phyloP scores from a whole-genome alignment of 1,140 invertebrate genomes.

The Macrocentrus cingulum region DNA sequence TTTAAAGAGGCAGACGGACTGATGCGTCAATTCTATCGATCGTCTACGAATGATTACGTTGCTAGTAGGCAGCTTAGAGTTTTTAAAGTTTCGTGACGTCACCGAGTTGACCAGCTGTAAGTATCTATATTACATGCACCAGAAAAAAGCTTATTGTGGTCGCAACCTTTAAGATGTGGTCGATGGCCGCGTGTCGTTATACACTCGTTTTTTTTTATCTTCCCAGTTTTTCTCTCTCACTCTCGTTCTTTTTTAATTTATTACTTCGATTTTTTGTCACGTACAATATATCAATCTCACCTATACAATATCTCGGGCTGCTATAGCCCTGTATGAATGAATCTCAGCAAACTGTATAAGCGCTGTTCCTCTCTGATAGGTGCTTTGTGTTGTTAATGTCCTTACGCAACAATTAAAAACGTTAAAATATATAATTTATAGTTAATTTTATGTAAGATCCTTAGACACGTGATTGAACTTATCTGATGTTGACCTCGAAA shows the following conservation, averaged over 20 bases:
- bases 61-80: constrained; percentile 6
- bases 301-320: not conserved
- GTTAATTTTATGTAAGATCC: no score
- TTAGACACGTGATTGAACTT: no score
- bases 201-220: constrained; percentile 39
- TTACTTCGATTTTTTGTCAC: constrained; percentile 12
- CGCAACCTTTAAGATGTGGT: constrained; percentile 46
- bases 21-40: constrained; percentile 22
- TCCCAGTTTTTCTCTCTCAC: constrained; percentile 24
- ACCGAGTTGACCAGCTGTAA: constrained; percentile 19
- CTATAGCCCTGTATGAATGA: not conserved
- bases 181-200: constrained; percentile 42
- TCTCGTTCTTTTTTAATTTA: constrained; percentile 12
- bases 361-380: not conserved
- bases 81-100: constrained; percentile 27
- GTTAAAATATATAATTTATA: no score
- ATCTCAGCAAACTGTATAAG: no score
- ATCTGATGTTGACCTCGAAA: no score
- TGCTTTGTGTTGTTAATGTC: no score
- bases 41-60: constrained; percentile 17
- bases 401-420: no score
- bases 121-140: constrained; percentile 1
- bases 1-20: constrained; percentile 14
- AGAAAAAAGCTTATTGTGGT: constrained; percentile 31
- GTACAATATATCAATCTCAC: constrained; percentile 12